Evolutionary conservation across 2,113 vertebrate genomes (phyloP), one percentile per base, ranked within the genome.

Genomic region (Gnathonemus longibarbis): DNA sequence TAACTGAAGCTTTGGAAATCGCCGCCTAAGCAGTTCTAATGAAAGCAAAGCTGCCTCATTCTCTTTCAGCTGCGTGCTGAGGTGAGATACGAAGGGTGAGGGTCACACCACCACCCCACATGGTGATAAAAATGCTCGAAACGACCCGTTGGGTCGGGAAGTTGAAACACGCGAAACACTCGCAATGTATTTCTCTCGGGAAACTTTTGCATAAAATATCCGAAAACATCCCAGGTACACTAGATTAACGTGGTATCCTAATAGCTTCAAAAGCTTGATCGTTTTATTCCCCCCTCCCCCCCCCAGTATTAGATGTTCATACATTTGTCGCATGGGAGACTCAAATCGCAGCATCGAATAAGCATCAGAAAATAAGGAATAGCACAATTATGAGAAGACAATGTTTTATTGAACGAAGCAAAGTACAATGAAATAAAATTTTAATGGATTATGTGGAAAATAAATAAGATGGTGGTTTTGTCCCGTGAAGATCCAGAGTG

Each of bases 341-440:
- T 42, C 74, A 80, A 80, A 80, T 19, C 74, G 35, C 74, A 80
- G 74, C 35, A 48, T 15, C n/a, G 15, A 42, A 13, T 49, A 85
- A n/a, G 49, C 24, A n/a, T 42, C 35, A 21, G 83, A 45, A n/a
- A 70, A 52, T 31, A 45, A 50, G 62, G 21, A 48, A 45, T 9
- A 85, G 5, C 5, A 84, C 52, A 85, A 58, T 31, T 24, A 48
- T 93, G 89, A 91, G 91, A 85, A 93, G 94, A 93, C 92, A 93
- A 94, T 92, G 91, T 95, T 97, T 97, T 97, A 97, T 97, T 97
- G 95, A 94, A 96, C 96, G 95, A 96, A 97, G 96, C 96, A 94
- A 95, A 95, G 95, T 87, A 92, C 92, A 92, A 93, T 92, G 93
- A 92, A 94, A 94, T 94, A 66, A 92, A 93, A 89, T 92, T 91